Evolutionary conservation across 2,797 vertebrate species (phyloP).

Genomic region (Meda fulgida): DNA sequence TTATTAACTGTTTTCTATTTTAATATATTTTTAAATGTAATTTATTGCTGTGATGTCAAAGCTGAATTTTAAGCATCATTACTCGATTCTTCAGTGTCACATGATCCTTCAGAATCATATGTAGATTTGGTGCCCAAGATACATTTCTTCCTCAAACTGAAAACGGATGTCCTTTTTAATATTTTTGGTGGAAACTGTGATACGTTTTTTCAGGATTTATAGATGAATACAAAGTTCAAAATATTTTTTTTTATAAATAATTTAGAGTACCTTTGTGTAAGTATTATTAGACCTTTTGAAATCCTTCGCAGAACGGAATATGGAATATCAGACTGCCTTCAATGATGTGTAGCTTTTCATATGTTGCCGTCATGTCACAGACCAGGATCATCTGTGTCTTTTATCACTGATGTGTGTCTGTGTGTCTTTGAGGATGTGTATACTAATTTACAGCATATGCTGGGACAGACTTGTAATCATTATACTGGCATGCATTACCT

Average conservation of each 20-base stretch:
- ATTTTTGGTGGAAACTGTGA: not conserved
- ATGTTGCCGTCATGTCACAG: not conserved
- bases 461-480: slow-evolving; percentile 11
- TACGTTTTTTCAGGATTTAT: not conserved
- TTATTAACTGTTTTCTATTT: not conserved
- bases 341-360: not conserved
- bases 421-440: slow-evolving; percentile 11
- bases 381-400: not conserved
- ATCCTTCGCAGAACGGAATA: not conserved
- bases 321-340: not conserved
- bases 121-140: not conserved
- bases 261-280: not conserved
- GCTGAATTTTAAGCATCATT: not conserved
- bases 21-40: not conserved
- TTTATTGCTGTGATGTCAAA: not conserved
- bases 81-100: not conserved
- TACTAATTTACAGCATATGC: slow-evolving; percentile 19
- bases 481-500: slow-evolving; percentile 39
- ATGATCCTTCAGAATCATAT: not conserved
- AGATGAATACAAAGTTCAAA: not conserved
- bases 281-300: not conserved
- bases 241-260: not conserved
- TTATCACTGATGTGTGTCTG: not conserved
- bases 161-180: not conserved
- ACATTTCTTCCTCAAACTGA: not conserved